Percentiles rank a stretch among this genome's conserved stretches.
Evolutionary conservation across 2,113 vertebrate species (phyloP).

Genomic region (Jacana jacana): DNA sequence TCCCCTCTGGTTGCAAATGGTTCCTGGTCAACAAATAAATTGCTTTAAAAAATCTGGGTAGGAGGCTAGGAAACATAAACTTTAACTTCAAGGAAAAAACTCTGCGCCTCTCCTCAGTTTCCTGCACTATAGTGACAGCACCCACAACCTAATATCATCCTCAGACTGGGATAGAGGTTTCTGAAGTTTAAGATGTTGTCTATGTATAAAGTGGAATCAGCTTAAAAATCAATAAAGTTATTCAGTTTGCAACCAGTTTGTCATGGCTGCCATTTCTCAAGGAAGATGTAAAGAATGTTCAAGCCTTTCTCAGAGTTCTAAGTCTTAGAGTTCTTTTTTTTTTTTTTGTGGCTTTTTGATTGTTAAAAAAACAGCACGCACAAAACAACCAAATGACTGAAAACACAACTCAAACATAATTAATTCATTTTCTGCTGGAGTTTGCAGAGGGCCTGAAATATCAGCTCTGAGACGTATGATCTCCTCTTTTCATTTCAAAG

Average conservation of each 20-base stretch:
- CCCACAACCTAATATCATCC: neutral
- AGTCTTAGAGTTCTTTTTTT: neutral
- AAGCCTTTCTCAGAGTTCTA: neutral
- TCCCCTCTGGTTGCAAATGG: neutral
- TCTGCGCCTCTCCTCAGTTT: neutral
- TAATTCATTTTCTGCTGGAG: neutral
- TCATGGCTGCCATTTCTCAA: neutral
- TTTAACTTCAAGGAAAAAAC: neutral
- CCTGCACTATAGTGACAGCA: neutral
- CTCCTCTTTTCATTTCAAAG: neutral
- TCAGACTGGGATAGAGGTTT: neutral
- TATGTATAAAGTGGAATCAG: neutral
- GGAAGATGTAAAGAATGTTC: neutral
- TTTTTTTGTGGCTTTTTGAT: neutral
- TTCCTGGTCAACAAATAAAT: neutral
- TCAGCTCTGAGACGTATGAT: neutral
- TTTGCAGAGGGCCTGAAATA: neutral
- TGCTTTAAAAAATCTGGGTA: neutral
- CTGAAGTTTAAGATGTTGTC: neutral
- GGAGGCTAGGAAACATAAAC: neutral
- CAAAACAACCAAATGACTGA: neutral
- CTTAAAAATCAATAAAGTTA: neutral
- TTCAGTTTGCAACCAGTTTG: neutral
- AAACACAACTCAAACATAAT: neutral
- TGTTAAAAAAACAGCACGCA: neutral